Evolutionary conservation across 2,888 invertebrate species (phyloP).

Genomic region (Aphidius colemani): DNA sequence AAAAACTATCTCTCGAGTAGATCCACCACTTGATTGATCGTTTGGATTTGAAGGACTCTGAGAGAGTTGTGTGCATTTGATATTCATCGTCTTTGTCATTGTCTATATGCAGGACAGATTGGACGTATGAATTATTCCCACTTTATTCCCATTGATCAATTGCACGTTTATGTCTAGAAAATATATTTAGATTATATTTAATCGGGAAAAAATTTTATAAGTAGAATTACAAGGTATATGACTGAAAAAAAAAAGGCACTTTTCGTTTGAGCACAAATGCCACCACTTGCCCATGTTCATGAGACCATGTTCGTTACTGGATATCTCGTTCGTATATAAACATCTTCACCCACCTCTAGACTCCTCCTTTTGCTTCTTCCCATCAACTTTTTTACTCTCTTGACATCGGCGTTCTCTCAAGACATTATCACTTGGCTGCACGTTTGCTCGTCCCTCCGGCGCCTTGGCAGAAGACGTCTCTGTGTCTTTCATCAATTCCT

Average conservation of each 20-base stretch:
- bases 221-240: no score
- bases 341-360: no score
- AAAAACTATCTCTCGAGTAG: background rate
- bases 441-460: conserved; percentile 27
- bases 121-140: background rate
- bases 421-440: conserved; percentile 42
- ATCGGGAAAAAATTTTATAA: no score
- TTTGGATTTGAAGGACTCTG: no score
- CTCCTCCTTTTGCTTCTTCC: no score
- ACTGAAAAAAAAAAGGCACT: conserved; percentile 26
- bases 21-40: no score
- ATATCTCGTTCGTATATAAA: no score
- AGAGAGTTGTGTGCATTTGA: background rate
- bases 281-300: conserved; percentile 50
- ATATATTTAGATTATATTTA: no score
- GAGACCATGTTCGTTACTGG: conserved; percentile 11
- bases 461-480: conserved; percentile 16
- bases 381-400: no score
- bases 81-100: background rate
- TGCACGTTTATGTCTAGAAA: no score
- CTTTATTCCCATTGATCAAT: background rate
- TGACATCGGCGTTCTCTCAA: conserved; percentile 17
- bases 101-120: background rate
- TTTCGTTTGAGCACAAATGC: conserved; percentile 44
- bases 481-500: conserved; percentile 15